Base-by-base conservation (phyloP, 2,888 invertebrate genomes). In the Melanostoma scalare region DNA sequence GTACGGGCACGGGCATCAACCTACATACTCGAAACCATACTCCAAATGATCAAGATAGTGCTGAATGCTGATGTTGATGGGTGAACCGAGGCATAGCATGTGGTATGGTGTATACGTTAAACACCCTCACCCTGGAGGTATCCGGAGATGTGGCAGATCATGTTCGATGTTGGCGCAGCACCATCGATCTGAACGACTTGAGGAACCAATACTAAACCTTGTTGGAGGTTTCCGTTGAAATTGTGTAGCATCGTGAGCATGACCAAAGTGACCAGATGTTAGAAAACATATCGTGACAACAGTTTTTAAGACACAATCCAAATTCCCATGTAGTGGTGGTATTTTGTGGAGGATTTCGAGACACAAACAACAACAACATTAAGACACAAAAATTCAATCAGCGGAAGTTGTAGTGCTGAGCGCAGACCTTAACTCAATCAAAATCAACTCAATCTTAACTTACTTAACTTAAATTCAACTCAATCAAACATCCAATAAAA, bases 41-140 rank as follows among this genome's bases (percentile, higher is more conserved):
- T 36, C 36, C 44, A 36, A 63, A 6, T 36, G 73, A 82, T 77
- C 68, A 61, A 69, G 72, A 76, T 67, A 68, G 50, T 55, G 72
- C 50, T 38, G 33, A 20, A 20, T 20, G 20, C 20, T 48, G 42
- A 73, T 73, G 72, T 63, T 63, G 68, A 82, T 82, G 77, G 81
- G 81, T 73, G 77, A 73, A 77, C 68, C 77, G 33, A 67, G 63
- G 38, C 55, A 38, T 72, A 76, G 61, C 63, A 65, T 74, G 73
- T 73, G 67, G 73, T 73, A 63, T 46, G 44, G 10, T 20, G 20
- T 20, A 20, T 20, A 58, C 82, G 50, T 48, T 69, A 72, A 73
- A 82, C 78, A 78, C 73, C 82, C 73, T 77, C 73, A 74, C 77
- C 82, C 82, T 69, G 60, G 82, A 82, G 82, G 73, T 78, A 82